Percentiles rank a stretch among this genome's conserved stretches.
These are phyloP conservation scores for Albula glossodonta DNA, from an alignment of 2,113 vertebrate genomes.

Conservation along the genomic window DNA sequence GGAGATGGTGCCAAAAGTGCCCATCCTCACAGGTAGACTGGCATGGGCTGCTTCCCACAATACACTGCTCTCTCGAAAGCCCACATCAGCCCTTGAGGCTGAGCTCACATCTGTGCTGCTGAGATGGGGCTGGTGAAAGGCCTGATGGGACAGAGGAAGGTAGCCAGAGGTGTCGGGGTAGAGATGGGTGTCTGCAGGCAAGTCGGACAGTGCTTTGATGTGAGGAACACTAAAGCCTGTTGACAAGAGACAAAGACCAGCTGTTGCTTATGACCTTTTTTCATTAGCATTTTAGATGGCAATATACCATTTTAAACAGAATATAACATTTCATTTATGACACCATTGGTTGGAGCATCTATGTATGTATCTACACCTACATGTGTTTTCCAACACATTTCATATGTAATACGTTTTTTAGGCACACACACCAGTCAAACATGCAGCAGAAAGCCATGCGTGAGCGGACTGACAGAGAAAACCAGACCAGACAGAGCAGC, in stretches of 20 bases:
- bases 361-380: not conserved
- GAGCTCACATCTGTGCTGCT: conserved; percentile 47
- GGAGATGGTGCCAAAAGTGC: conserved; percentile 43
- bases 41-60: conserved; percentile 64
- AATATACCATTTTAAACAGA: not conserved
- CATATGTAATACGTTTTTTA: not conserved
- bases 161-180: conserved; percentile 58
- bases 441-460: not conserved
- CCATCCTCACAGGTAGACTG: conserved; percentile 51
- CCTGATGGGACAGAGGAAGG: conserved; percentile 55
- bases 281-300: too few relatives aligned
- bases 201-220: conserved; percentile 57
- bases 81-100: conserved; percentile 49
- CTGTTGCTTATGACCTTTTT: too few relatives aligned
- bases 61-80: conserved; percentile 45
- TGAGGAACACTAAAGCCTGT: conserved; percentile 59
- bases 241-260: conserved; percentile 38
- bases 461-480: not conserved
- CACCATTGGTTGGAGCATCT: not conserved
- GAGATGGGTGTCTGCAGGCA: conserved; percentile 52
- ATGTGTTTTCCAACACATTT: not conserved
- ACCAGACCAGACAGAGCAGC: not conserved
- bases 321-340: not conserved
- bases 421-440: not conserved
- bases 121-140: conserved; percentile 57